phyloP scores from a whole-genome alignment of 2,888 invertebrate species.

The Gnatocerus cornutus region DNA sequence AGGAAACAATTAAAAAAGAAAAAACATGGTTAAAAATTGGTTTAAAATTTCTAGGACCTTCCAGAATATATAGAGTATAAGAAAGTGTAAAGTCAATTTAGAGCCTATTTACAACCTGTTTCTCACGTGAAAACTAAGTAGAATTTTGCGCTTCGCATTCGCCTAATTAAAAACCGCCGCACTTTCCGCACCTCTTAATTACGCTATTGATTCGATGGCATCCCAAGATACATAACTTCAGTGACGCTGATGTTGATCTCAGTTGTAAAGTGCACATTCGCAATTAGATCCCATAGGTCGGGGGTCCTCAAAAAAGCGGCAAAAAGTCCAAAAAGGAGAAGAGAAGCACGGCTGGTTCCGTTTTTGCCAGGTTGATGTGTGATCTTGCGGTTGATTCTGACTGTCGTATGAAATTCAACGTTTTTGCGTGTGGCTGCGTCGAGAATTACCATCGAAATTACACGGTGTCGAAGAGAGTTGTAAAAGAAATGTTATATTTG shows the following conservation, averaged over 20 bases:
- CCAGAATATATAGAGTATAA: too few species aligned
- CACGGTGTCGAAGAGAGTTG: slow-evolving; percentile 63
- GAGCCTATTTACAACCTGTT: too few species aligned
- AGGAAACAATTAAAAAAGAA: too few species aligned
- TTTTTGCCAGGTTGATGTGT: slow-evolving; percentile 55
- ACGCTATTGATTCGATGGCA: slow-evolving; percentile 3
- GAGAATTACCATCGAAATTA: slow-evolving; percentile 65
- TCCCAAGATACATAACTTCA: background rate
- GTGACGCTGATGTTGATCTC: background rate
- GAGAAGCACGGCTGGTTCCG: slow-evolving; percentile 27
- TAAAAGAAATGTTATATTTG: slow-evolving; percentile 67
- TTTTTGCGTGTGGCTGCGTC: slow-evolving; percentile 59
- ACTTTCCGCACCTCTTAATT: slow-evolving; percentile 12
- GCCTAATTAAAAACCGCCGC: background rate
- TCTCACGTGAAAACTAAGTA: too few species aligned
- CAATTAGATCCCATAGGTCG: slow-evolving; percentile 24
- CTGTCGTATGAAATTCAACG: slow-evolving; percentile 60
- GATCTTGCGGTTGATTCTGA: slow-evolving; percentile 54
- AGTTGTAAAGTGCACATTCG: slow-evolving; percentile 11
- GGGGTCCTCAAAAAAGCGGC: slow-evolving; percentile 13
- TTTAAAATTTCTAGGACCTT: too few species aligned
- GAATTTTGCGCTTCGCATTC: background rate
- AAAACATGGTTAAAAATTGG: too few species aligned
- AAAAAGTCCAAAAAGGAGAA: slow-evolving; percentile 39
- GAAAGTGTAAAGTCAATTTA: too few species aligned